phyloP scores from a whole-genome alignment of 2,113 vertebrate genomes.

The Gavialis gangeticus region DNA sequence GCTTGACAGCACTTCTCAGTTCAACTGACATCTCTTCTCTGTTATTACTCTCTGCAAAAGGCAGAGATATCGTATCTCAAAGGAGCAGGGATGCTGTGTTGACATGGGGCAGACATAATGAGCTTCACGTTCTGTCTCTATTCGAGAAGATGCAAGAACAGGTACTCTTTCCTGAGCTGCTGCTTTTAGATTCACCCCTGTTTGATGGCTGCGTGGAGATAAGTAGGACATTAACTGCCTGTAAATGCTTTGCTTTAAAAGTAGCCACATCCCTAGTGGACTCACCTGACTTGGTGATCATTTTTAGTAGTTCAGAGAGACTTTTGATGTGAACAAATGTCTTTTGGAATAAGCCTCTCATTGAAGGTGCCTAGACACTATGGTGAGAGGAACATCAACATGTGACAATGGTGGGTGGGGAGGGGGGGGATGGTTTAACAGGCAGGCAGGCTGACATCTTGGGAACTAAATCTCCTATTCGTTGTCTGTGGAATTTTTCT shows the following conservation, averaged over 20 bases:
- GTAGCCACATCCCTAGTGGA: slow-evolving; percentile 8
- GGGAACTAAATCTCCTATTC: neutral
- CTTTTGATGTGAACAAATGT: neutral
- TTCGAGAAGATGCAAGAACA: neutral
- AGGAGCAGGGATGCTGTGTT: neutral
- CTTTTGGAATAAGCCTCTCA: neutral
- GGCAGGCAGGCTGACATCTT: neutral
- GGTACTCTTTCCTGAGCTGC: neutral
- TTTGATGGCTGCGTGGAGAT: neutral
- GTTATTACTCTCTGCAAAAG: slow-evolving; percentile 20
- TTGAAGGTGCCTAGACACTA: neutral
- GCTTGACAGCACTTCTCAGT: slow-evolving; percentile 43
- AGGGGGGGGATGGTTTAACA: neutral
- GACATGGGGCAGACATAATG: slow-evolving; percentile 28
- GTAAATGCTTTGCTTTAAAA: neutral
- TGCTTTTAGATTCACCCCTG: slow-evolving; percentile 12
- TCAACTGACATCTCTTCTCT: slow-evolving; percentile 57
- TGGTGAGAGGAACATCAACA: neutral
- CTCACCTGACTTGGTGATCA: neutral
- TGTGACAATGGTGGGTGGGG: neutral
- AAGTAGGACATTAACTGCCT: slow-evolving; percentile 10
- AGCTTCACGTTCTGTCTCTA: slow-evolving; percentile 29
- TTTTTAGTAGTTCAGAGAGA: neutral
- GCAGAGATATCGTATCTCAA: neutral
- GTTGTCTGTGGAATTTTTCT: neutral